These are phyloP conservation scores for Aspidoscelis tigris DNA, from an alignment of 2,113 vertebrate species.

Conservation along the genomic window DNA sequence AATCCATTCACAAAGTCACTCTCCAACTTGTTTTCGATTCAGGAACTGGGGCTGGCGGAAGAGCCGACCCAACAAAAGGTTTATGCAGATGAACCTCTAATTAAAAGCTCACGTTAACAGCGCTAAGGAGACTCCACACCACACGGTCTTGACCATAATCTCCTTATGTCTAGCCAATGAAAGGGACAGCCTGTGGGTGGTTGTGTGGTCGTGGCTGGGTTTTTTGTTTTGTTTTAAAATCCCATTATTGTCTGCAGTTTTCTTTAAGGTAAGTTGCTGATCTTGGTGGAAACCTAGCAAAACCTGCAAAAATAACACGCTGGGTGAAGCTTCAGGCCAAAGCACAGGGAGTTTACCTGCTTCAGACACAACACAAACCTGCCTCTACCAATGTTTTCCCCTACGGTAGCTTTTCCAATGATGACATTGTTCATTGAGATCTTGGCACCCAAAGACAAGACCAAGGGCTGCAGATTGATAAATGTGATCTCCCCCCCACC, in stretches of 20 bases:
- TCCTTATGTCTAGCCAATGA: not conserved
- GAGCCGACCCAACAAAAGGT: not conserved
- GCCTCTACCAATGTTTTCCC: no score
- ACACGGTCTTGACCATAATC: not conserved
- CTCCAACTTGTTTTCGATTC: not conserved
- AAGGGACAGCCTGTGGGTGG: not conserved
- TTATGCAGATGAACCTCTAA: not conserved
- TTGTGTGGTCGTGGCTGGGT: no score
- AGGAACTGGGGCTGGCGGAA: not conserved
- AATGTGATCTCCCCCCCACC: not conserved
- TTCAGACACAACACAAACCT: not conserved
- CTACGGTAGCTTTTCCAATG: not conserved
- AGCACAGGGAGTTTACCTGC: not conserved
- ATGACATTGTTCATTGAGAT: not conserved
- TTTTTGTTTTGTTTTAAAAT: not conserved
- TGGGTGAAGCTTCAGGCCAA: not conserved
- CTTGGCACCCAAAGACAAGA: not conserved
- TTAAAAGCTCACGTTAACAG: conserved; percentile 2
- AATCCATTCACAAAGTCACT: not conserved
- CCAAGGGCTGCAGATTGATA: not conserved
- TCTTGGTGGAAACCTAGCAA: not conserved
- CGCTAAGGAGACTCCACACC: not conserved
- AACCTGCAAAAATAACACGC: not conserved
- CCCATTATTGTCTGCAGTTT: not conserved
- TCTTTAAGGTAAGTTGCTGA: not conserved